Base-by-base conservation (phyloP, 2,888 invertebrate species). In the Mythimna vitellina region DNA sequence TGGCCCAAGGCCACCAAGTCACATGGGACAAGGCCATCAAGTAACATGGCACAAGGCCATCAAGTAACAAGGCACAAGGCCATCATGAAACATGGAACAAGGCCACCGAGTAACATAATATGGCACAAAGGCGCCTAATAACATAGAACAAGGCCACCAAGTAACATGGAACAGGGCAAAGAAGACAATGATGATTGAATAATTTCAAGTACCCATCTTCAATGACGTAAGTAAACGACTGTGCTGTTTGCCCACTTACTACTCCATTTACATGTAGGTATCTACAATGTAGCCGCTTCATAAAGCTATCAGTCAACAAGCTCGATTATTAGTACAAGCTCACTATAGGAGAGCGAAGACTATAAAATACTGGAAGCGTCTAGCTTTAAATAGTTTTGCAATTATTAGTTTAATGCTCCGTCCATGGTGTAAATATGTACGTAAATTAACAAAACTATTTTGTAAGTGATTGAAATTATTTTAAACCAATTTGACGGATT, bases 271-370 rank as follows among this genome's bases (percentile, higher is more conserved):
- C 25, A 29, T 69, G 29, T 58, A 58, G 57, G n/a, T 0, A 29
- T 10, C n/a, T 32, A 58, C 9, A 60, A 65, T 68, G 66, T 66
- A 73, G 56, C 60, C 46, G 61, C 76, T 78, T 74, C 71, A 78
- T 77, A 85, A 84, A 80, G 74, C 80, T 82, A 83, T 86, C 80
- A 80, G 73, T 84, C 79, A 87, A 85, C 83, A 76, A 82, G 81
- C 82, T 76, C 81, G 74, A 82, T 88, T 87, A 87, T 89, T 87
- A 85, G 80, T 74, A 77, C 75, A 78, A 80, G 75, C 73, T 78
- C 76, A 76, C 70, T 78, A 58, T 72, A 76, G 29, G 60, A 53
- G 60, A 61, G 4, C 65, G 25, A 65, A 62, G 61, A 70, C 57
- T 73, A 4, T 69, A 49, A 70, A 29, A 20, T 76, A 54, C 73